Base-by-base conservation (phyloP, 2,113 vertebrate species). In the Gadus chalcogrammus region DNA sequence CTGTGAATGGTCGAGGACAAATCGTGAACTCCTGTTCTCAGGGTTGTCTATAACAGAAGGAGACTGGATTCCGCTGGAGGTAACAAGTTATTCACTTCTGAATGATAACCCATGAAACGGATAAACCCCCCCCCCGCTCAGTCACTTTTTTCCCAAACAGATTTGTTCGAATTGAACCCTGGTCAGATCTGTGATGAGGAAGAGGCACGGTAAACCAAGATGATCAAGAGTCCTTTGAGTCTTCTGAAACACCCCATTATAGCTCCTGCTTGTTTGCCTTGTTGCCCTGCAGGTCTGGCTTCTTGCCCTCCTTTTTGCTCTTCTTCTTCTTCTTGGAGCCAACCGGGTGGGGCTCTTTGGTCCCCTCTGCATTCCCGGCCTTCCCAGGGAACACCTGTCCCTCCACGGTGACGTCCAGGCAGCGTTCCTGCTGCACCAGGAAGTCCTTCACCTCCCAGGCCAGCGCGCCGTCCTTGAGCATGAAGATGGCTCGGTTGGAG, bases 401-500 rank as follows among this genome's bases (percentile, higher is more conserved):
- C 88, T 99, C 97, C 79, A 99, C 91, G 2, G 97, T 99, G 16
- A 99, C 97, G 1, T 98, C 97, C 0, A 84, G 82, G 68, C 97
- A 99, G 78, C 95, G 92, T 4, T 98, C 95, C 74, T 99, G 97
- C 18, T 79, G 78, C 60, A 95, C 70, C 52, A 99, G 84, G 62
- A 96, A 99, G 92, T 99, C 96, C 87, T 98, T 98, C 82, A 99
- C 91, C 91, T 99, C 97, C 97, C 97, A 99, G 17, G 97, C 97
- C 0, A 94, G 90, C 65, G 94, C 91, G 0, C 97, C 97, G 1
- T 99, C 97, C 0, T 95, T 92, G 1, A 99, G 91, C 97, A 99
- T 99, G 76, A 99, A 99, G 88, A 99, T 99, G 59, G 90, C 97
- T 0, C 97, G 91, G 84, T 99, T 96, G 11, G 96, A 93, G 18